phyloP scores from a whole-genome alignment of 2,113 vertebrate genomes.

The Phocoena phocoena region DNA sequence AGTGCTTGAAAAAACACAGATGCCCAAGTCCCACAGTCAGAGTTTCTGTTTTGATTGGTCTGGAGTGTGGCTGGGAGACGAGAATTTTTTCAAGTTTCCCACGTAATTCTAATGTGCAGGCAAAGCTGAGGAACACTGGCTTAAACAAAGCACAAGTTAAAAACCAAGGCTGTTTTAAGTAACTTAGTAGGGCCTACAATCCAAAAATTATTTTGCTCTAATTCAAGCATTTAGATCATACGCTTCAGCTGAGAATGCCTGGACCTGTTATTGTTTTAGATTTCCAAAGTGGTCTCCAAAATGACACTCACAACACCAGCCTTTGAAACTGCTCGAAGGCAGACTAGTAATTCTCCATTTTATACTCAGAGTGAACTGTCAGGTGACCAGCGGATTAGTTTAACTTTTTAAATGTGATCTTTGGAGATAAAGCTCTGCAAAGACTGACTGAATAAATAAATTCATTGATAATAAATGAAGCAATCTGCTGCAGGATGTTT shows the following conservation, averaged over 20 bases:
- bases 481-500: slow-evolving; percentile 33
- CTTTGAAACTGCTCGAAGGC: background rate
- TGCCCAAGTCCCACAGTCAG: background rate
- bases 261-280: background rate
- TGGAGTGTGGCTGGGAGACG: background rate
- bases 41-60: background rate
- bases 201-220: background rate
- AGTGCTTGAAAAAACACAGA: background rate
- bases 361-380: background rate
- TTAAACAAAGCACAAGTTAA: slow-evolving; percentile 3
- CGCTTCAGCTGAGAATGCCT: background rate
- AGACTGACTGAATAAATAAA: slow-evolving; percentile 56
- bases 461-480: slow-evolving; percentile 59
- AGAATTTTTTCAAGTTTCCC: background rate
- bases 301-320: background rate
- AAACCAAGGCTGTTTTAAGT: background rate
- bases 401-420: slow-evolving; percentile 38
- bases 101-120: background rate
- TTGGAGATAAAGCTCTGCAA: slow-evolving; percentile 44
- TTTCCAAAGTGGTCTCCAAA: background rate
- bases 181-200: background rate
- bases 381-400: background rate
- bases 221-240: background rate
- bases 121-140: background rate
- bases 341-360: background rate